Evolutionary conservation across 1,140 invertebrate genomes (phyloP), one percentile per base, ranked within the genome.

Genomic region (Vanessa atalanta): DNA sequence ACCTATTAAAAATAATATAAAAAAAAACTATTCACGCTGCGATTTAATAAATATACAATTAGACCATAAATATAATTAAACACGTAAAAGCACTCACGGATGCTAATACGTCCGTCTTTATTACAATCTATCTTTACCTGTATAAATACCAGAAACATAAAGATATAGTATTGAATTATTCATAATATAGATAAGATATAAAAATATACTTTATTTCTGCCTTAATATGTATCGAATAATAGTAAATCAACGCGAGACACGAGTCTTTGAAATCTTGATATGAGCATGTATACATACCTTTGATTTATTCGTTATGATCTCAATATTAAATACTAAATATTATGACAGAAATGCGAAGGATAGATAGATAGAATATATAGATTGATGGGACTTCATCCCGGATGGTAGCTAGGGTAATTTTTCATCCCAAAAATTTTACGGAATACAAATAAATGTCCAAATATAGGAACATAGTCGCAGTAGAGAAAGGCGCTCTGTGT

Each of bases 201-300:
- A 53, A 23, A 16, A 31, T 31, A 31, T 31, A 31, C 26, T 57
- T 57, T 23, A 20, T 57, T 23, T 57, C 23, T 20, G 53, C 53
- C 16, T 57, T 57, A 57, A 57, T 57, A 57, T 57, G 53, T 57
- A 23, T 57, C 23, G 20, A 57, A 57, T 57, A 57, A 57, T 23
- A 57, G 20, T 57, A 26, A 57, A 57, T 57, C 53, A 57, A 14
- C 23, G 2, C 20, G 53, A 53, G 8, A 23, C 23, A 4, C 20
- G 53, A 53, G 8, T 11, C 8, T 6, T 20, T 13, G 53, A 57
- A 23, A 57, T 57, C 16, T 57, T 23, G 53, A 23, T 5, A 57
- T 11, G 3, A 13, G 4, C 8, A 23, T 26, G 8, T 12, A 4
- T 13, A 7, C 3, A 11, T 16, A 43, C 31, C 0, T 37, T 9